phyloP scores from a whole-genome alignment of 2,888 invertebrate species.

The Thelaira solivaga region DNA sequence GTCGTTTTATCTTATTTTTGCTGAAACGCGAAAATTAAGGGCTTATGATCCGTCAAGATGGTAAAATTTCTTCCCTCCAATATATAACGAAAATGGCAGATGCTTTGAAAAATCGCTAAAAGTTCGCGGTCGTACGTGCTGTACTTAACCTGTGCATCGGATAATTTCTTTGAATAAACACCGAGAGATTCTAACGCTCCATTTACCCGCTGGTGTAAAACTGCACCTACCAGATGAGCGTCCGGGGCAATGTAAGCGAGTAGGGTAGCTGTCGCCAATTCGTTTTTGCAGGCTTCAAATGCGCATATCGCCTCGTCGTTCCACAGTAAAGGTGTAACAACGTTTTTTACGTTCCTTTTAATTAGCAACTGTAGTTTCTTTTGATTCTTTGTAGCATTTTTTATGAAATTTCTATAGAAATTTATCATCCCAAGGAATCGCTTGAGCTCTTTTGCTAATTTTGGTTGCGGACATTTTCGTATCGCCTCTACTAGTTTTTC shows the following conservation, averaged over 20 bases:
- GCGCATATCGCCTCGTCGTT: no score
- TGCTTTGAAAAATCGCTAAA: background rate
- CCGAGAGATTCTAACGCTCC: background rate
- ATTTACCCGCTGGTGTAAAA: background rate
- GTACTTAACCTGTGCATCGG: background rate
- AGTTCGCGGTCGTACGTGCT: background rate
- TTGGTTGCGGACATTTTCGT: no score
- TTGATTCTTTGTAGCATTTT: slow-evolving; percentile 5
- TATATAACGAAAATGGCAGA: background rate
- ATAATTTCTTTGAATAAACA: background rate
- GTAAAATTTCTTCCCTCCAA: no score
- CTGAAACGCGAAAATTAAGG: background rate
- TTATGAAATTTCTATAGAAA: slow-evolving; percentile 36
- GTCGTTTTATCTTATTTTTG: background rate
- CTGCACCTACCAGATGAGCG: background rate
- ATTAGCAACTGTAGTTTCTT: background rate
- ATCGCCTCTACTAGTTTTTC: no score
- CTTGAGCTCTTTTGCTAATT: slow-evolving; percentile 16
- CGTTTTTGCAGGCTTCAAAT: no score
- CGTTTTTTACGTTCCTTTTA: slow-evolving; percentile 33
- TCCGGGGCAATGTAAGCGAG: no score
- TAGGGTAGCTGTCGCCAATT: no score
- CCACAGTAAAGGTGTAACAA: background rate
- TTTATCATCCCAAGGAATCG: slow-evolving; percentile 44
- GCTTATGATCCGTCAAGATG: background rate